Evolutionary conservation across 2,113 vertebrate species (phyloP), one percentile per base, ranked within the genome.

Genomic region (Syngnathus scovelli): DNA sequence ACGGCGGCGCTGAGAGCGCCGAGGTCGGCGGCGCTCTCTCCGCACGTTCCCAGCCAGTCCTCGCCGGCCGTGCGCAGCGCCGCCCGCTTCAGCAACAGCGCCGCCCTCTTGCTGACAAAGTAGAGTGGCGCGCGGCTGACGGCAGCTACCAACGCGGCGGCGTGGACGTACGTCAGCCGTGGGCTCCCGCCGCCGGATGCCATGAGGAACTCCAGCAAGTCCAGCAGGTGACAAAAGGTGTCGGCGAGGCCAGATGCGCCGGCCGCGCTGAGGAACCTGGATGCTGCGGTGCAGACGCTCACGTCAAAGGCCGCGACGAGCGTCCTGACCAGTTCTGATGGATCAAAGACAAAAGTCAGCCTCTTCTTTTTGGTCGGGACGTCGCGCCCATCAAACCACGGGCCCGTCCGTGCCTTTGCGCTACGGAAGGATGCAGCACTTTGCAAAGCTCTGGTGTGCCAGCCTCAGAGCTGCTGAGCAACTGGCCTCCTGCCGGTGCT

Each of bases 21-120:
- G 21, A 18, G 3, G 62, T 64, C 62, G 61, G 41, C 39, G 15
- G 5, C 60, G 19, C 10, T 8, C 23, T 13, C 6, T 38, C 27
- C 8, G 15, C 16, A 18, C 5, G 7, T 46, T 8, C 3, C 62
- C 43, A 64, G 62, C 62, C 62, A 64, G n/a, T 65, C 63, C 16
- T 51, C 63, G 43, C 63, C 63, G 8, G 63, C 23, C 23, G 38
- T 39, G 18, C 23, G 64, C 64, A 66, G 36, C 36, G 37, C 10
- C 10, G 49, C 64, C 9, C 64, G 44, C 48, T 66, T 66, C 18
- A 66, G 64, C 27, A 54, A 19, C 33, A 66, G 36, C 49, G 49
- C 48, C 19, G 36, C 49, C 4, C 33, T 16, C 36, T 66, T 66
- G 19, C 49, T 15, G 16, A 66, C 48, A 21, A 38, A 52, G 12